Evolutionary conservation across 2,113 vertebrate species (phyloP), one percentile per base, ranked within the genome.

Genomic region (Vicugna pacos): DNA sequence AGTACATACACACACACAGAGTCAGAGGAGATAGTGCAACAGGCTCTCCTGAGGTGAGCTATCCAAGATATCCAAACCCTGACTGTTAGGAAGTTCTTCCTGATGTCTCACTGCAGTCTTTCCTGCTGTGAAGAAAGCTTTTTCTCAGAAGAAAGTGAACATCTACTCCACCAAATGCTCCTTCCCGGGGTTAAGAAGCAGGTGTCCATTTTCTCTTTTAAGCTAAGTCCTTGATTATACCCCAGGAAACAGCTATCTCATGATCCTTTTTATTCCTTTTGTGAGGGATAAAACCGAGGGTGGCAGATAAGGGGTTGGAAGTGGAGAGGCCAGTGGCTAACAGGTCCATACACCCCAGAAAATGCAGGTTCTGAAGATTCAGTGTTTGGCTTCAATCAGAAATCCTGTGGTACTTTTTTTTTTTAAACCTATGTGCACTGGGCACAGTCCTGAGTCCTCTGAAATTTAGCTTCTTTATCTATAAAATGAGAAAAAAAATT

Each of bases 331-430:
- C 42, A 64, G 30, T 16, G 19, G 64, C 42, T 30, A 38, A n/a
- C 6, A 64, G 26, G 22, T 17, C 20, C 65, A 15, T 38, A 35
- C n/a, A 22, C 20, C 30, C 32, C 8, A 24, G 13, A 17, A 62
- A 10, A 65, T 0, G 6, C 28, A 38, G 38, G 46, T 56, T 58
- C 60, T 9, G 5, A 64, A 22, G 3, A 3, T 4, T 16, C 19
- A 8, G 28, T 1, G 0, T 0, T 24, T 13, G 2, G 26, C 48
- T 46, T 46, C 9, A 0, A 3, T 38, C 28, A 19, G 24, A 94
- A 26, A 19, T 48, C 32, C 8, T 24, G 50, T 3, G 26, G 19
- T 13, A 26, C 15, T 15, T 56, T 50, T n/a, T 8, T 30, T 26
- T 15, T 42, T 42, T 42, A 42, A 42, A 50, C 38, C 12, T 13